Evolutionary conservation across 2,888 invertebrate genomes (phyloP).

Genomic region (Oligia strigilis): DNA sequence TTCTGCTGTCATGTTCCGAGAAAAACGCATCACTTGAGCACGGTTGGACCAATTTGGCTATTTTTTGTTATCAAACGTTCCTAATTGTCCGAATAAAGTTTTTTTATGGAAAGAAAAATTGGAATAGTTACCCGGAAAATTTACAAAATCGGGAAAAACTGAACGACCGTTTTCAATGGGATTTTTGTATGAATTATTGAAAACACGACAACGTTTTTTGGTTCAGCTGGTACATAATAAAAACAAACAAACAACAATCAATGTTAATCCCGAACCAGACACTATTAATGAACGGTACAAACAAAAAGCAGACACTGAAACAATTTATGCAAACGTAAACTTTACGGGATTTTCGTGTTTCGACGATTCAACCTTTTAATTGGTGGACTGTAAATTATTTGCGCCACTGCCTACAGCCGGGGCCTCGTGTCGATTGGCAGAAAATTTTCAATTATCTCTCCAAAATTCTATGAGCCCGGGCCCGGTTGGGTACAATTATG

Average conservation of each 20-base stretch:
- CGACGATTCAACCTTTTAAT: slow-evolving; percentile 27
- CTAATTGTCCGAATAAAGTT: not conserved
- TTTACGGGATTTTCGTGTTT: slow-evolving; percentile 25
- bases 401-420: slow-evolving; percentile 10
- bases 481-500: slow-evolving; percentile 12
- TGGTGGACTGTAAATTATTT: slow-evolving; percentile 34
- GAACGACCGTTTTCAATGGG: not conserved
- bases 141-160: not conserved
- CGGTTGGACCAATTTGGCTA: not conserved
- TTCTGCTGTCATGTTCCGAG: not conserved
- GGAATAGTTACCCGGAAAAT: not conserved
- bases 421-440: slow-evolving; percentile 29
- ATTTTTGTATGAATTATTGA: not conserved
- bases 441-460: slow-evolving; percentile 17
- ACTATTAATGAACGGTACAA: not conserved
- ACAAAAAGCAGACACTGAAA: not conserved
- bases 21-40: not conserved
- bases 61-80: not conserved
- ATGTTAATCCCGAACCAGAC: not conserved
- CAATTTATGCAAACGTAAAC: slow-evolving; percentile 16
- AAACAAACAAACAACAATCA: not conserved
- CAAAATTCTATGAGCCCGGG: slow-evolving; percentile 23
- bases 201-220: too few species aligned
- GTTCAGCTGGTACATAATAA: not conserved
- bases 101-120: not conserved